Evolutionary conservation across 2,888 invertebrate genomes (phyloP), one percentile per base, ranked within the genome.

Genomic region (Xiphydria camelus): DNA sequence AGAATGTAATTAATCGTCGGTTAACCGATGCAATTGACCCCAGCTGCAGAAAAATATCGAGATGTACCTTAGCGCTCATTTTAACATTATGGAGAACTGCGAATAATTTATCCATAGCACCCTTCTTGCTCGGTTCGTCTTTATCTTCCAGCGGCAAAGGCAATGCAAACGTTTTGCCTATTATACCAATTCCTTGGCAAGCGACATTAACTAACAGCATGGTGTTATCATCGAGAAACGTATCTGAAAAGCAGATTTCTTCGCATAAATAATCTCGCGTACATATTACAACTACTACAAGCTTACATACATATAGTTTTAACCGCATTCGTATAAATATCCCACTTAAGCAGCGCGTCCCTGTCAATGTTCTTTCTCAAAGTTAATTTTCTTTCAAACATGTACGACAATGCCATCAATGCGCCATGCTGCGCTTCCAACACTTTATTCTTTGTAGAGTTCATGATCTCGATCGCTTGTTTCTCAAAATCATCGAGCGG

Each of bases 371-470:
- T 72, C 52, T 78, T 79, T 40, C 78, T 73, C 41, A 79, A 62
- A 25, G 78, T 78, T 25, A 89, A 79, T 68, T 83, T 85, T 33
- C 86, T 76, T 68, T 89, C 88, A 45, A 89, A 81, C 52, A 86
- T 79, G 70, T 86, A 83, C 5, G 89, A 85, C 34, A 90, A 76
- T 5, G 87, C 87, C 35, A 88, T 69, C 43, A 91, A 69, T 46
- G 87, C 86, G 0, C 94, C 94, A 59, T 92, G 91, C 63, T 90
- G 90, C 3, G 82, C 76, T 70, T 91, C 90, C 45, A 90, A 70
- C 45, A 78, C 82, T 76, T 86, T 84, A 59, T 80, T 80, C 42
- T 70, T 78, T 25, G 73, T 73, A 1, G 77, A 76, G 69, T 81
- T 78, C 49, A 73, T 73, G 42, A 86, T 77, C 58, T 82, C 80